Evolutionary conservation across 2,888 invertebrate genomes (phyloP), one percentile per base, ranked within the genome.

Genomic region (Lasioglossum marginatum): DNA sequence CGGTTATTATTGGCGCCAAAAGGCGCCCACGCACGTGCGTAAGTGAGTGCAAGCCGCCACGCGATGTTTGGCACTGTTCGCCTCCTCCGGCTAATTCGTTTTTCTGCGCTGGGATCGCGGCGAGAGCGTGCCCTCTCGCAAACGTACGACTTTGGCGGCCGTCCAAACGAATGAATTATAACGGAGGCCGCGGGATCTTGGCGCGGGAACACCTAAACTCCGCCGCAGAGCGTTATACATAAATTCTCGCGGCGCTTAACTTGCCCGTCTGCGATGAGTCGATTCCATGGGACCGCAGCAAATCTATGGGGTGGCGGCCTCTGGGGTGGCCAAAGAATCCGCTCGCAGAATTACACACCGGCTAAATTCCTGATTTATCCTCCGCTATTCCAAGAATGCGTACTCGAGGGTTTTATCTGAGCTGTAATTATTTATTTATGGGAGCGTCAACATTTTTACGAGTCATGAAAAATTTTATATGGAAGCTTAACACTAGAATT

Each of bases 41-140:
- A 91, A 92, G 87, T 84, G 89, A 87, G 83, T 77, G 86, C 88
- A 82, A 63, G 75, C 82, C 81, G 83, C 82, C 83, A 88, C 86
- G 86, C 87, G 80, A 77, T 84, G 82, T 86, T 91, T 91, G 92
- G 88, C 90, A 91, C 85, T 91, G 85, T 72, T 82, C 83, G 85
- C 81, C 80, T 85, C 85, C 86, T 63, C 82, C 87, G 90, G 87
- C 89, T 87, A 91, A 92, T 90, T 92, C 92, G 92, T 89, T 92
- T 92, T 92, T 92, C 92, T 84, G 79, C 90, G 87, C 89, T 87
- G 45, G 34, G 48, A 52, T 23, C 34, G 10, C 48, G 37, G 12
- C 70, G 87, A 88, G 77, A 89, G 77, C 86, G 84, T 85, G 88
- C 79, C 86, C 86, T 75, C 85, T 77, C 71, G 83, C 84, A 70